A percentile compares a stretch with the other conserved stretches of the same genome.
Evolutionary conservation across 2,113 vertebrate species (phyloP).

Genomic region (Phrynocephalus versicolor): DNA sequence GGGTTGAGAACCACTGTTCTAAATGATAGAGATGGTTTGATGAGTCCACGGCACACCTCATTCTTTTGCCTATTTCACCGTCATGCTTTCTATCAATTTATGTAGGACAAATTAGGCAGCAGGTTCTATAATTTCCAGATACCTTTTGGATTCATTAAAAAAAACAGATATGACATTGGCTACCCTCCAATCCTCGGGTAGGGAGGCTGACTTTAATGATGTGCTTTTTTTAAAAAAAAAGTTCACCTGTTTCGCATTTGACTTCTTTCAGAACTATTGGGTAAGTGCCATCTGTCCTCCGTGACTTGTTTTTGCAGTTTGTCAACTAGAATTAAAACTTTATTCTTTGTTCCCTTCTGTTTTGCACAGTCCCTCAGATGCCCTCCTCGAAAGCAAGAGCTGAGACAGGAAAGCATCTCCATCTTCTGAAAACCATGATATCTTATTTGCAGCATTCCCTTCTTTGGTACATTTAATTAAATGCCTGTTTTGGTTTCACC

Average conservation of each 20-base stretch:
- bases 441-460: neutral
- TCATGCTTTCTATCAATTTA: neutral
- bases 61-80: neutral
- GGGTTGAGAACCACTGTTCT: too few species aligned
- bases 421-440: neutral
- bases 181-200: neutral
- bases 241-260: neutral
- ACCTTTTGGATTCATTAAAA: neutral
- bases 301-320: slow-evolving; percentile 13
- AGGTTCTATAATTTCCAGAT: neutral
- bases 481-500: neutral
- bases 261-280: neutral
- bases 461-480: neutral
- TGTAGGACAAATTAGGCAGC: neutral
- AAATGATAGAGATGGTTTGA: neutral
- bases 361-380: neutral
- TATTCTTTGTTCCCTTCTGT: neutral
- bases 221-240: neutral
- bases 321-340: neutral
- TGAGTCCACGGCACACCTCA: neutral
- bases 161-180: neutral
- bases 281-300: neutral
- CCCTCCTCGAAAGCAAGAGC: neutral
- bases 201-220: neutral
- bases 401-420: neutral